Evolutionary conservation across 2,888 invertebrate species (phyloP), one percentile per base, ranked within the genome.

Genomic region (Aspidiotus rigidus): DNA sequence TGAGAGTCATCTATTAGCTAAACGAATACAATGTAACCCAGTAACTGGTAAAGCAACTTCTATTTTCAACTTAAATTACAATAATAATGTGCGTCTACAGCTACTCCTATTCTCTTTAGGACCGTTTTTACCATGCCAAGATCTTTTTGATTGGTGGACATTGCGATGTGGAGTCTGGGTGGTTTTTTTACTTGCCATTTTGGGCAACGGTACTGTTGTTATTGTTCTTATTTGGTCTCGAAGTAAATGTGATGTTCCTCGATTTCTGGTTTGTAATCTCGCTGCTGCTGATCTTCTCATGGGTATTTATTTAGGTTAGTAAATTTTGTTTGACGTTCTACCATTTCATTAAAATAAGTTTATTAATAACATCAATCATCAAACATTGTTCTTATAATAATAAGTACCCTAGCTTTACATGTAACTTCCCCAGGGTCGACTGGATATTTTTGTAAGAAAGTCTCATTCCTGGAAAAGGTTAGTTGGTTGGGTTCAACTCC

Each of bases 81-180:
- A 8, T 13, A 41, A 1, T 28, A n/a, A 28, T 62, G 8, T 7
- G 28, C 1, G 28, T 28, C 28, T 28, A 28, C 28, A 28, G 28
- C 5, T 28, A 5, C 5, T 49, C n/a, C 2, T 54, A 10, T 39
- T 11, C 13, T 54, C 74, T 77, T n/a, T 79, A 87, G 93, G 92
- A 40, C 95, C 96, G 5, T 96, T 96, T 80, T 82, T 95, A 76
- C 96, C 96, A 7, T 97, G 96, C 78, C 89, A 91, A 77, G 96
- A 96, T 79, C 82, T 96, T 69, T 96, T 97, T 79, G 95, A 95
- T 77, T 96, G 95, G 95, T 96, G 96, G 96, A 93, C 94, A 7
- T 80, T 96, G 74, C 85, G 95, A 56, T 96, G 95, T 78, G 95
- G 96, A 17, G 94, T 97, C 64, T 98, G 98, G 97, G 87, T 94